A percentile compares a stretch with the other conserved stretches of the same genome.
These are phyloP conservation scores for Camelus bactrianus DNA, from an alignment of 2,113 vertebrate species.

Conservation along the genomic window DNA sequence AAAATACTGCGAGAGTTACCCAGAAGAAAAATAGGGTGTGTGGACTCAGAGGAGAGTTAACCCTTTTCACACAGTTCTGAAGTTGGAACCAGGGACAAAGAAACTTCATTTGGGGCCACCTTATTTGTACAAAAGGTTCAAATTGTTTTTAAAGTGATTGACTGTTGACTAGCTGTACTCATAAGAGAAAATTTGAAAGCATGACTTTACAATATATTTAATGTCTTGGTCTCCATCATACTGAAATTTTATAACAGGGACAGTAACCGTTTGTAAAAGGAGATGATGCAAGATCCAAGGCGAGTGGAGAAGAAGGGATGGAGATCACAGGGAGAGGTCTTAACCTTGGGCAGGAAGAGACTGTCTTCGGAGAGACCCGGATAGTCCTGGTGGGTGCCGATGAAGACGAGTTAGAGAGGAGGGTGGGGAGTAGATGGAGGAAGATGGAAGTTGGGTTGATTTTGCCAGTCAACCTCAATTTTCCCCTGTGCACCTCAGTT, in stretches of 20 bases:
- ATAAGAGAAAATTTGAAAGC: neutral
- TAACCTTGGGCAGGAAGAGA: neutral
- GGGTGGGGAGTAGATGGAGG: too few species aligned
- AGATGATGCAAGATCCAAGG: neutral
- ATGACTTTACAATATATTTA: neutral
- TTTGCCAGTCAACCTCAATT: neutral
- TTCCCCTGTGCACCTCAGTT: neutral
- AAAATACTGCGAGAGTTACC: conserved; percentile 26
- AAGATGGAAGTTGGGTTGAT: neutral
- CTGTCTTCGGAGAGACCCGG: neutral
- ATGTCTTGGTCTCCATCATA: neutral
- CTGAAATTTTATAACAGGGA: neutral
- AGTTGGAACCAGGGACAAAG: neutral
- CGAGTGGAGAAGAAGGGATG: neutral
- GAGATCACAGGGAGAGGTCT: neutral
- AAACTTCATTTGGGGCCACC: neutral
- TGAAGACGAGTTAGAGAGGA: neutral
- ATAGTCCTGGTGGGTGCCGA: rapidly evolving
- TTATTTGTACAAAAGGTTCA: neutral
- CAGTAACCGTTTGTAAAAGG: neutral
- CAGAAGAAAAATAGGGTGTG: neutral
- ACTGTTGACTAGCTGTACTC: neutral
- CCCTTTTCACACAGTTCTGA: neutral
- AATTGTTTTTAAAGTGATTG: neutral
- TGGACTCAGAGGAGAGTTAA: neutral